Conservation (phyloP, 1,140 invertebrate species). For the Calephelis nemesis region DNA sequence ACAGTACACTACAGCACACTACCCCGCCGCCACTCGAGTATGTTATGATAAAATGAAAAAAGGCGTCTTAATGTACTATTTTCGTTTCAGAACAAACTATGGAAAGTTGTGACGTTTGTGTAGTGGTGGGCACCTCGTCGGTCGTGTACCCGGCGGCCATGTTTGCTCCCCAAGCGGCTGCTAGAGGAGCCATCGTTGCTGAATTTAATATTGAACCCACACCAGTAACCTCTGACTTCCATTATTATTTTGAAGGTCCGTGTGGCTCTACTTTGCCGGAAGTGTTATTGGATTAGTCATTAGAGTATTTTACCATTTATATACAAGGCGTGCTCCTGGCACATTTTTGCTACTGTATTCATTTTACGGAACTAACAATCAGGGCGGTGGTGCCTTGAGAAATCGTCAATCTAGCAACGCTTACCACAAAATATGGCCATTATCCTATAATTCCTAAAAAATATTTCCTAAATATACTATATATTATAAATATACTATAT, state of each 20-base stretch:
- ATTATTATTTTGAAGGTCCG: slow-evolving; percentile 88
- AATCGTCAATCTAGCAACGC: too few relatives aligned
- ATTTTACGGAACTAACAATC: too few relatives aligned
- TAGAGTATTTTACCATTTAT: too few relatives aligned
- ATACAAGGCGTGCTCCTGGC: not conserved
- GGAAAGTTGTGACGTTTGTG: slow-evolving; percentile 88
- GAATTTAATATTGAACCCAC: slow-evolving; percentile 94
- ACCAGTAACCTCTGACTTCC: slow-evolving; percentile 84
- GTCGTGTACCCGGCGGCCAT: slow-evolving; percentile 96
- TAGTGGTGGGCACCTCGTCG: slow-evolving; percentile 93
- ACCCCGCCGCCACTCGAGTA: too few relatives aligned
- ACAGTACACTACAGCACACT: too few relatives aligned
- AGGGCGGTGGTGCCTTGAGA: too few relatives aligned
- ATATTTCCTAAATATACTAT: too few relatives aligned
- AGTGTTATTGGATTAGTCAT: slow-evolving; percentile 76
- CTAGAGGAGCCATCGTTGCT: slow-evolving; percentile 88
- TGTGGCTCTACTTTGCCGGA: slow-evolving; percentile 86
- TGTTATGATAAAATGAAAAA: too few relatives aligned
- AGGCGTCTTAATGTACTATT: too few relatives aligned
- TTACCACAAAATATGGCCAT: too few relatives aligned
- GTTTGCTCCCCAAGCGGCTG: slow-evolving; percentile 90
- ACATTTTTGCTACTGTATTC: not conserved
- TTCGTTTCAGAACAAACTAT: slow-evolving; percentile 80
- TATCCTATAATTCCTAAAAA: too few relatives aligned
- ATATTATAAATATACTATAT: too few relatives aligned